A percentile compares a stretch with the other conserved stretches of the same genome.
These are phyloP conservation scores for Callosobruchus maculatus DNA, from an alignment of 2,888 invertebrate genomes.

Conservation along the genomic window DNA sequence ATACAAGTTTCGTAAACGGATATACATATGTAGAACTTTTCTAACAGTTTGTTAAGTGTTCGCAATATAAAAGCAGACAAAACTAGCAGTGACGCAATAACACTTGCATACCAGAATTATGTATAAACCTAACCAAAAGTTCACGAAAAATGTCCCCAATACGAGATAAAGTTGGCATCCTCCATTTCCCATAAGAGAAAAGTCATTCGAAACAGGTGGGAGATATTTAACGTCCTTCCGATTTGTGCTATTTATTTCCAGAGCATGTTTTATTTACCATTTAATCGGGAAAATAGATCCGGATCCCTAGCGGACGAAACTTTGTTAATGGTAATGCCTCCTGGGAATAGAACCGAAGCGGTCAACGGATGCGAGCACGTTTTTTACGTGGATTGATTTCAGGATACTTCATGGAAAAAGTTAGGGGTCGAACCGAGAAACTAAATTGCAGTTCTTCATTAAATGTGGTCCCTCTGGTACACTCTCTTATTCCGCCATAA, in stretches of 20 bases:
- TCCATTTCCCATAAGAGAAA: background rate
- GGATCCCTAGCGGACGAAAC: background rate
- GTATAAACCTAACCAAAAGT: background rate
- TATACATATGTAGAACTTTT: too few species aligned
- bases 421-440: background rate
- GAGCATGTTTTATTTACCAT: background rate
- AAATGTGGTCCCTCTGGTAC: background rate
- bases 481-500: background rate
- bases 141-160: background rate
- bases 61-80: too few species aligned
- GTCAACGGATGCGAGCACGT: background rate
- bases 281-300: background rate
- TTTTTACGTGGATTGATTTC: background rate
- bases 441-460: background rate
- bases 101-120: too few species aligned
- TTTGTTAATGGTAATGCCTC: background rate
- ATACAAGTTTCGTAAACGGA: too few species aligned
- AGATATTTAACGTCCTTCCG: background rate
- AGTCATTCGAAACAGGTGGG: background rate
- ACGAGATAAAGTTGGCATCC: background rate
- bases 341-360: background rate
- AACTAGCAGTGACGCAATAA: too few species aligned
- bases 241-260: background rate
- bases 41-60: too few species aligned
- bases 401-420: background rate